These are phyloP conservation scores for Muscicapa adusta DNA, from an alignment of 2,113 vertebrate genomes.

Conservation along the genomic window DNA sequence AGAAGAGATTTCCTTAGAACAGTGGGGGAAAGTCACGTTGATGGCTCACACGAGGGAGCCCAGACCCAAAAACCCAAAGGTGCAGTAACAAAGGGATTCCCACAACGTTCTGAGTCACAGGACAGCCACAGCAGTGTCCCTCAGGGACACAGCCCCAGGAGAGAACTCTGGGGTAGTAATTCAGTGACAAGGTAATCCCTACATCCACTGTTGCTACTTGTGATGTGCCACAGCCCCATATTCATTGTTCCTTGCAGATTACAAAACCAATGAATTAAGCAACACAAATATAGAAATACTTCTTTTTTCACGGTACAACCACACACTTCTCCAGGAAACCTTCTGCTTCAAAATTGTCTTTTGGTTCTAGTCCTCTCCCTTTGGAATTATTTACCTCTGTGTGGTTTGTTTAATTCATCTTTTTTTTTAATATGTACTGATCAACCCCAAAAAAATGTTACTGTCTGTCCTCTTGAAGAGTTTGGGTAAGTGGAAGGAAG, in stretches of 20 bases:
- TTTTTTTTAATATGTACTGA: neutral
- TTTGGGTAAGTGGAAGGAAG: neutral
- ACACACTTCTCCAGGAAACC: neutral
- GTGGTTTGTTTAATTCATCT: neutral
- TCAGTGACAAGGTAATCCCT: neutral
- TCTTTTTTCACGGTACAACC: neutral
- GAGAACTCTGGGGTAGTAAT: neutral
- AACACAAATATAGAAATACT: neutral
- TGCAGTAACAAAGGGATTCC: conserved; percentile 24
- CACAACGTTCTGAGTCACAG: neutral
- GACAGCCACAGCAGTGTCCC: neutral
- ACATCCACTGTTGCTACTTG: neutral
- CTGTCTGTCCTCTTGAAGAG: neutral
- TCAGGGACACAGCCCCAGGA: neutral
- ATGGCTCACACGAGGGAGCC: neutral
- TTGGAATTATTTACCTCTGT: neutral
- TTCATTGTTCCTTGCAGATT: neutral
- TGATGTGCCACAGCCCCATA: neutral
- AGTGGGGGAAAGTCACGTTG: neutral
- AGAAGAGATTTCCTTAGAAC: neutral
- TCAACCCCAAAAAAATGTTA: neutral
- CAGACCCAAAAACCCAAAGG: neutral
- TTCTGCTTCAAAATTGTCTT: neutral
- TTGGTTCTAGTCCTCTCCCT: neutral
- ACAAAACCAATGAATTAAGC: neutral